Evolutionary conservation across 2,797 vertebrate genomes (phyloP).

Genomic region (Lophius americanus): DNA sequence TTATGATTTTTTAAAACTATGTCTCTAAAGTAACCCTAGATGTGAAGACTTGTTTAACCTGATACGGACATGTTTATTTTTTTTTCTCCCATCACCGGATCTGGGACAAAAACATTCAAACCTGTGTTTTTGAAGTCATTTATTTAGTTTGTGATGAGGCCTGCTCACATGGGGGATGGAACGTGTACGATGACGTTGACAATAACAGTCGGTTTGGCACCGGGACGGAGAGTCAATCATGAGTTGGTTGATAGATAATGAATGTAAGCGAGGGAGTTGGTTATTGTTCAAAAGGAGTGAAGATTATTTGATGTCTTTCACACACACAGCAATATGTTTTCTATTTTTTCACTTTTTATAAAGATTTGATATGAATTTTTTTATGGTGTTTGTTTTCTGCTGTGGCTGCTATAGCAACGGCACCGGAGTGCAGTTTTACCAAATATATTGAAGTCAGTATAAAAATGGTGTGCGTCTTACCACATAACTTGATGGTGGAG

Average conservation of each 20-base stretch:
- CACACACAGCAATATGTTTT: slow-evolving; percentile 58
- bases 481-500: slow-evolving; percentile 57
- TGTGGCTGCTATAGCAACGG: slow-evolving; percentile 43
- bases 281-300: slow-evolving; percentile 31
- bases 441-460: slow-evolving; percentile 50
- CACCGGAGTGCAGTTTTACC: slow-evolving; percentile 65
- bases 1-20: slow-evolving; percentile 17
- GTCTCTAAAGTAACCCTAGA: slow-evolving; percentile 20
- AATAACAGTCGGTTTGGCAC: slow-evolving; percentile 15
- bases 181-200: slow-evolving; percentile 28
- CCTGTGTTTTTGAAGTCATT: slow-evolving; percentile 21
- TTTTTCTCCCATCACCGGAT: slow-evolving; percentile 6
- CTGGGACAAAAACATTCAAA: slow-evolving; percentile 3
- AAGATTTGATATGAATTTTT: slow-evolving; percentile 66
- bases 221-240: not conserved
- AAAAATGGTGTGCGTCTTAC: slow-evolving; percentile 55
- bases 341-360: slow-evolving; percentile 83
- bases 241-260: slow-evolving; percentile 18
- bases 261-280: slow-evolving; percentile 31
- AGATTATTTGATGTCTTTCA: slow-evolving; percentile 52
- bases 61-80: slow-evolving; percentile 28
- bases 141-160: slow-evolving; percentile 8
- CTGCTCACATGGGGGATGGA: slow-evolving; percentile 28
- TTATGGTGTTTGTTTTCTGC: slow-evolving; percentile 47
- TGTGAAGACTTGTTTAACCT: slow-evolving; percentile 21